Conservation (phyloP, 2,113 vertebrate species). For the Boleophthalmus pectinirostris region DNA sequence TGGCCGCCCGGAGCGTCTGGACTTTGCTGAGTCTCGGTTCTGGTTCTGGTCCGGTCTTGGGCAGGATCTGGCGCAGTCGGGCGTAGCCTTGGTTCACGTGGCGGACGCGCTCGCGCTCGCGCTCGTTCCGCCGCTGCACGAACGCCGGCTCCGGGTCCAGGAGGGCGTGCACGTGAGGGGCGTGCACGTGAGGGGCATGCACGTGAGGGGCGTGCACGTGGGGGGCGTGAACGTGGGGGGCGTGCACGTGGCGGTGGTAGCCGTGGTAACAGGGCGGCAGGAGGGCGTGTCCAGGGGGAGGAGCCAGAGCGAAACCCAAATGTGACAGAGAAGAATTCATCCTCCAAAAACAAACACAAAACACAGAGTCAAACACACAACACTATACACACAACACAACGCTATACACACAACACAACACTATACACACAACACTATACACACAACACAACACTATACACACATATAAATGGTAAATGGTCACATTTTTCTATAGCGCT, state of each 20-base stretch:
- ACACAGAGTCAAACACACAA: not conserved
- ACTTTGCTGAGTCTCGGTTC: constrained; percentile 86
- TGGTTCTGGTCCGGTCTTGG: constrained; percentile 43
- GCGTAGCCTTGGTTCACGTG: constrained; percentile 86
- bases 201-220: not conserved
- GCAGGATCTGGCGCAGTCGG: constrained; percentile 82
- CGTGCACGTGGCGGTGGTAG: constrained; percentile 73
- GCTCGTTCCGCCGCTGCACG: constrained; percentile 86
- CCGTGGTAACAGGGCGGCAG: constrained; percentile 56
- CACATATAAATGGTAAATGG: no score
- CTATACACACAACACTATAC: no score
- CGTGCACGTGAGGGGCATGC: not conserved
- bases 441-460: no score
- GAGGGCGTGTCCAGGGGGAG: constrained; percentile 70
- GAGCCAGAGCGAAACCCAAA: constrained; percentile 59
- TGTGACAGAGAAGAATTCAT: constrained; percentile 73
- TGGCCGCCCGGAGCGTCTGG: constrained; percentile 84
- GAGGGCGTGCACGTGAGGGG: not conserved
- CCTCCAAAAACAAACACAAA: not conserved
- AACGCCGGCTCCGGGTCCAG: constrained; percentile 84
- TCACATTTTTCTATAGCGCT: no score
- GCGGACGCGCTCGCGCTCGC: constrained; percentile 83
- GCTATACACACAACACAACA: no score
- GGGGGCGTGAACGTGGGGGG: constrained; percentile 43
- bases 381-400: no score